Base-by-base conservation (phyloP, 1,140 invertebrate species). In the Daktulosphaira vitifoliae region DNA sequence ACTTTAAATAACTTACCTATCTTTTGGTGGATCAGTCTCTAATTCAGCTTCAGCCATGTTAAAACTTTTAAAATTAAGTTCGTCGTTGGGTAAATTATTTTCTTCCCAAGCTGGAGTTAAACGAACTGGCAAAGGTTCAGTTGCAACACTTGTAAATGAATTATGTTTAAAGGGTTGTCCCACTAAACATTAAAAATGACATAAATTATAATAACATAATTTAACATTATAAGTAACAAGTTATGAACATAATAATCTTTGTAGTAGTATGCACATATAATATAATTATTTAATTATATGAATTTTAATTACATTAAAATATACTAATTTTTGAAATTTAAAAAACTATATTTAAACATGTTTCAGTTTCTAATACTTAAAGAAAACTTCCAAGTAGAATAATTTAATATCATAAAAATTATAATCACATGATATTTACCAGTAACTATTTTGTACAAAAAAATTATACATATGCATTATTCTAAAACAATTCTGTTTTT, bases 21-120 rank as follows among this genome's bases (percentile, higher is more conserved):
- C 89, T 65, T 76, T 80, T 0, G 89, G 88, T n/a, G 85, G 85
- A 70, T 85, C 81, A 54, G 88, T 76, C 76, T 88, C 85, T 37
- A 86, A 73, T 66, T 80, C 79, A 2, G 81, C 82, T 68, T 80
- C 78, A 68, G 85, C 84, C 86, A 88, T 87, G 7, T 82, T 86
- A 26, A 89, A 79, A 65, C 81, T 84, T 80, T 84, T 87, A 71
- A 90, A 86, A 76, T 91, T 90, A 67, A 89, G 80, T 71, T 88
- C 87, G 74, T 89, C 88, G 72, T 87, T 86, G n/a, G 87, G 82
- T 68, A 87, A 79, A 75, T 87, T 88, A 51, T 82, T 84, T 67
- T 86, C 87, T 78, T 92, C 89, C 88, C 88, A 92, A 51, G 88
- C 87, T 1, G 88, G 89, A 4, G 87, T 89, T 53, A 92, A 77